Percentiles rank a stretch among this genome's conserved stretches.
Conservation (phyloP, 2,113 vertebrate species). For the Gnathonemus echidnorhynchus region DNA sequence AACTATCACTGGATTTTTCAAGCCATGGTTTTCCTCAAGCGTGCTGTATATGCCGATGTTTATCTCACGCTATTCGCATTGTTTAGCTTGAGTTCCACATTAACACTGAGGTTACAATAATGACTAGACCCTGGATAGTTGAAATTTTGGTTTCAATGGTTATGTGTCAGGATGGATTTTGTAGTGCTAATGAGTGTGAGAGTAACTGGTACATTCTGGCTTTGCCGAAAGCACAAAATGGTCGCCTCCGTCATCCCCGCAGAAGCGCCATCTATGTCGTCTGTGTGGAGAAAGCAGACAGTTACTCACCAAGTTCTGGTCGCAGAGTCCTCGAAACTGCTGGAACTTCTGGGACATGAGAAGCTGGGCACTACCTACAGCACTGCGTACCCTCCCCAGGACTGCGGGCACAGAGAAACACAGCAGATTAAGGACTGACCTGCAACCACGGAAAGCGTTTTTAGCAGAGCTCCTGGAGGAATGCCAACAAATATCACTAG, state of each 20-base stretch:
- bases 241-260: not conserved
- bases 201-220: not conserved
- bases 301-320: conserved; percentile 88
- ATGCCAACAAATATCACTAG: not conserved
- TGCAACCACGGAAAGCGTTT: not conserved
- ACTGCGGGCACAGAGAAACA: not conserved
- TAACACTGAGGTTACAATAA: not conserved
- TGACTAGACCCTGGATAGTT: not conserved
- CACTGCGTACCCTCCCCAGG: conserved; percentile 88
- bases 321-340: conserved; percentile 95
- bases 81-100: not conserved
- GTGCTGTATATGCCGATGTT: not conserved
- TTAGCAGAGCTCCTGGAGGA: not conserved
- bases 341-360: conserved; percentile 97
- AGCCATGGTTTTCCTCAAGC: not conserved
- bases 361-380: conserved; percentile 93
- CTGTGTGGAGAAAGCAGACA: not conserved
- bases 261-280: conserved; percentile 27
- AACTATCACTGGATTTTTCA: not conserved
- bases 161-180: not conserved
- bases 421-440: not conserved
- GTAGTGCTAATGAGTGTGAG: not conserved
- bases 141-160: not conserved
- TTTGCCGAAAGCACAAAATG: not conserved
- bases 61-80: not conserved